A percentile compares a stretch with the other conserved stretches of the same genome.
Conservation (phyloP, 2,888 invertebrate species). For the Nomada fabriciana region DNA sequence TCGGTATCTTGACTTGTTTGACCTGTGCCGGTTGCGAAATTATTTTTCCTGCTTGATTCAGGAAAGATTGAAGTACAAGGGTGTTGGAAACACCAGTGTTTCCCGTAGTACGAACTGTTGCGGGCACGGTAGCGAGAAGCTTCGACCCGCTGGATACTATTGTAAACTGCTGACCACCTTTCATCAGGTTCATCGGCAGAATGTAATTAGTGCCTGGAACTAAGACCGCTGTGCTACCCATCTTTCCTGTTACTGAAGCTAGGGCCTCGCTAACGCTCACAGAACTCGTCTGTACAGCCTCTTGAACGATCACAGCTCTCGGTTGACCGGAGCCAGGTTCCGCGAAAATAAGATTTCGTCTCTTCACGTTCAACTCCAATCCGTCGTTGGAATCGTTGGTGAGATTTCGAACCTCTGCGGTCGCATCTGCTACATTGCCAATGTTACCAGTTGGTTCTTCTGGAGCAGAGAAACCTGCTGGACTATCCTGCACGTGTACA, state of each 20-base stretch:
- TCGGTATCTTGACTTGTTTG: constrained; percentile 81
- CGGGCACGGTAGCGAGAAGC: constrained; percentile 83
- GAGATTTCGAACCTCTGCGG: constrained; percentile 77
- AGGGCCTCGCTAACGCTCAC: constrained; percentile 87
- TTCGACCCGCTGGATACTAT: constrained; percentile 90
- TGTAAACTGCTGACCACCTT: constrained; percentile 90
- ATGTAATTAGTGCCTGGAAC: constrained; percentile 90
- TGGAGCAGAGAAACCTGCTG: constrained; percentile 81
- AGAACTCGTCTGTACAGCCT: constrained; percentile 77
- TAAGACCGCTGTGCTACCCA: constrained; percentile 87
- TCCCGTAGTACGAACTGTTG: constrained; percentile 75
- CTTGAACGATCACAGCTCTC: constrained; percentile 82
- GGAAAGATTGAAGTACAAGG: constrained; percentile 88
- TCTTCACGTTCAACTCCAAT: constrained; percentile 76
- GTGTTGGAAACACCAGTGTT: constrained; percentile 86
- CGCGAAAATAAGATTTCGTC: constrained; percentile 80
- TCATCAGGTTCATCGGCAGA: constrained; percentile 89
- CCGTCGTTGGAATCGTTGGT: constrained; percentile 82
- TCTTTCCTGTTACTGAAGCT: constrained; percentile 86
- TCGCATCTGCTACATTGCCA: constrained; percentile 70
- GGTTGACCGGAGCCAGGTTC: constrained; percentile 80
- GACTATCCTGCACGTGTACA: constrained; percentile 83
- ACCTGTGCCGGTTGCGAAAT: constrained; percentile 78
- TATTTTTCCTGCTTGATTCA: constrained; percentile 87
- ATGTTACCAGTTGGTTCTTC: constrained; percentile 73